Percentiles rank a stretch among this genome's conserved stretches.
Evolutionary conservation across 2,797 vertebrate species (phyloP).

Genomic region (Chelidonichthys spinosus): DNA sequence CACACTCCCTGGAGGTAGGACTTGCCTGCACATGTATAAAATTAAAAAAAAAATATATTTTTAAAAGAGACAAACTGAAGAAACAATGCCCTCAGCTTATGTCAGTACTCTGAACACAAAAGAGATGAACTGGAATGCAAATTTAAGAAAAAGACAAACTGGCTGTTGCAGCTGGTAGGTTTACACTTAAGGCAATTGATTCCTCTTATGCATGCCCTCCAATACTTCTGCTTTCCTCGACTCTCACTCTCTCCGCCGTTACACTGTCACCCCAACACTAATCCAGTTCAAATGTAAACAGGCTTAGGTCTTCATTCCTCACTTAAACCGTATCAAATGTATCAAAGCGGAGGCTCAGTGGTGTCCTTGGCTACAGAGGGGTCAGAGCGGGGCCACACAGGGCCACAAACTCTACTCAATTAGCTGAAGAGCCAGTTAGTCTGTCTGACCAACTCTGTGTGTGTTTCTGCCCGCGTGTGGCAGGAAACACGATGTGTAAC

Average conservation of each 20-base stretch:
- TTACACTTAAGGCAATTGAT: slow-evolving; percentile 12
- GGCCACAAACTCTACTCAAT: slow-evolving; percentile 87
- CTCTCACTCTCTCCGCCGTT: slow-evolving; percentile 58
- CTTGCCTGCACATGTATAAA: neutral
- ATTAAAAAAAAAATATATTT: neutral
- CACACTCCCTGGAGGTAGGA: neutral
- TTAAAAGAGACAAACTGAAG: neutral
- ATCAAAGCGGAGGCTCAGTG: slow-evolving; percentile 92
- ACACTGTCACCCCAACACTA: slow-evolving; percentile 84
- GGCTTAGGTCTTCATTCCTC: slow-evolving; percentile 87
- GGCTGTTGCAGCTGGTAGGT: slow-evolving; percentile 26
- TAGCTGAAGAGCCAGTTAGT: slow-evolving; percentile 84
- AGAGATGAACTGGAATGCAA: neutral
- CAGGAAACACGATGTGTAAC: slow-evolving; percentile 41
- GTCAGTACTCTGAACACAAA: neutral
- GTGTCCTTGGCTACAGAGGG: slow-evolving; percentile 83
- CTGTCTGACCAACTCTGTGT: slow-evolving; percentile 77
- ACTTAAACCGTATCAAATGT: slow-evolving; percentile 94
- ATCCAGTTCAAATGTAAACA: slow-evolving; percentile 91
- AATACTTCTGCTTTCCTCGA: slow-evolving; percentile 44
- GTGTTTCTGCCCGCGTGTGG: slow-evolving; percentile 45
- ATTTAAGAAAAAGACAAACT: slow-evolving; percentile 4
- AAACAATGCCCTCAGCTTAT: neutral
- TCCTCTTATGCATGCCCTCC: slow-evolving; percentile 24
- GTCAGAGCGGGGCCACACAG: slow-evolving; percentile 79